Percentiles rank a stretch among this genome's conserved stretches.
Evolutionary conservation across 2,888 invertebrate species (phyloP).

Genomic region (Sinopyrophorus schimmeli): DNA sequence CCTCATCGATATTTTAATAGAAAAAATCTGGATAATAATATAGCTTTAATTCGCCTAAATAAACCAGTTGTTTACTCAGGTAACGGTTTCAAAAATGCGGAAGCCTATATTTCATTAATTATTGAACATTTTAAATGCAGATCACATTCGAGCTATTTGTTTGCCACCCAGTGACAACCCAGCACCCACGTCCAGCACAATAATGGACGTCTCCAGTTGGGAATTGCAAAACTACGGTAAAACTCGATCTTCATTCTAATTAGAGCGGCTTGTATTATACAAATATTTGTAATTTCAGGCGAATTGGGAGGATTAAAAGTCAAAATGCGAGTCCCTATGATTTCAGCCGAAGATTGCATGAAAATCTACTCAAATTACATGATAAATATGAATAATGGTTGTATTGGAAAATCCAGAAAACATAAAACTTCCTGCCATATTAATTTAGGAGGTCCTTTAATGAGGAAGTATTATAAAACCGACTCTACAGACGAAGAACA

Average conservation of each 20-base stretch:
- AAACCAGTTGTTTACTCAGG: slow-evolving; percentile 6
- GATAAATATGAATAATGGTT: slow-evolving; percentile 10
- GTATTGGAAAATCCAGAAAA: slow-evolving; percentile 1
- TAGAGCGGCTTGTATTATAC: neutral
- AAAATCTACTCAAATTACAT: slow-evolving; percentile 50
- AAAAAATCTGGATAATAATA: slow-evolving; percentile 41
- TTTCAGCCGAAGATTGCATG: slow-evolving; percentile 57
- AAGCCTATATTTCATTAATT: too few relatives aligned
- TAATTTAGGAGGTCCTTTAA: slow-evolving; percentile 78
- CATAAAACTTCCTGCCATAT: slow-evolving; percentile 69
- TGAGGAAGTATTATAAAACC: slow-evolving; percentile 50
- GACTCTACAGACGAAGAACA: slow-evolving; percentile 39
- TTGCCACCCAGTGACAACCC: slow-evolving; percentile 51
- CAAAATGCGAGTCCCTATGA: slow-evolving; percentile 65
- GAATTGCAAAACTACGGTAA: slow-evolving; percentile 64
- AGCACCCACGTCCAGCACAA: slow-evolving; percentile 44
- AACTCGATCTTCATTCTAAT: neutral
- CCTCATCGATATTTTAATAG: slow-evolving; percentile 48
- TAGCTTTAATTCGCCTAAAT: slow-evolving; percentile 16
- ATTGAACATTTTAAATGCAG: slow-evolving; percentile 52
- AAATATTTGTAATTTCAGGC: slow-evolving; percentile 1
- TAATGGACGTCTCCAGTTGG: slow-evolving; percentile 59
- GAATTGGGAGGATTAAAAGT: slow-evolving; percentile 59
- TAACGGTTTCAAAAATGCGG: too few relatives aligned
- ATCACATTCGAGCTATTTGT: slow-evolving; percentile 65